A percentile compares a stretch with the other conserved stretches of the same genome.
Evolutionary conservation across 2,797 vertebrate genomes (phyloP).

Genomic region (Peromyscus aztecus): DNA sequence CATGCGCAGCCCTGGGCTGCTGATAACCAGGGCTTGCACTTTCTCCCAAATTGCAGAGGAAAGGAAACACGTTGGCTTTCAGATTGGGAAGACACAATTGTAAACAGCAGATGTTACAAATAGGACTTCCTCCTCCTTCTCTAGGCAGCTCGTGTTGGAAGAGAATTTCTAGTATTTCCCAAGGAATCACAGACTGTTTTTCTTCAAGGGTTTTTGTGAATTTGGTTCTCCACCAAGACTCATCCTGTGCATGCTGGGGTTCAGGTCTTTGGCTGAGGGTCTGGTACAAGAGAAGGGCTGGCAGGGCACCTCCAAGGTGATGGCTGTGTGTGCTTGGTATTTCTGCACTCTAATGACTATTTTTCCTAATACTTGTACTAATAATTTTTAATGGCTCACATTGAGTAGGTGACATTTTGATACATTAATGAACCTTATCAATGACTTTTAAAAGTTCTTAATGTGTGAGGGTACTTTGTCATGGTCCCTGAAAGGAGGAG

Average conservation of each 20-base stretch:
- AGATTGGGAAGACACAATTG: not conserved
- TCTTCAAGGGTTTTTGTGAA: not conserved
- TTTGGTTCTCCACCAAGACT: not conserved
- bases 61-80: fast-evolving
- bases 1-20: fast-evolving
- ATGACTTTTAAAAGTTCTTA: slow-evolving; percentile 76
- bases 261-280: not conserved
- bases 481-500: not conserved
- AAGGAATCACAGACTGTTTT: not conserved
- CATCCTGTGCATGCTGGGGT: not conserved
- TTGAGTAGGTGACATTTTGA: slow-evolving; percentile 76
- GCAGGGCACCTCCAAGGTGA: not conserved
- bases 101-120: not conserved
- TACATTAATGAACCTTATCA: slow-evolving; percentile 71
- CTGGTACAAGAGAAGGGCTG: not conserved
- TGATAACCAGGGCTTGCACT: fast-evolving
- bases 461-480: not conserved
- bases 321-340: not conserved
- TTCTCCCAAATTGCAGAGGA: not conserved
- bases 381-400: slow-evolving; percentile 73
- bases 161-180: not conserved
- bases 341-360: slow-evolving; percentile 57
- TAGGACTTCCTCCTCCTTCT: not conserved
- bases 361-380: slow-evolving; percentile 65
- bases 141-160: fast-evolving